Conservation (phyloP, 2,113 vertebrate species). For the Piaya cayana region DNA sequence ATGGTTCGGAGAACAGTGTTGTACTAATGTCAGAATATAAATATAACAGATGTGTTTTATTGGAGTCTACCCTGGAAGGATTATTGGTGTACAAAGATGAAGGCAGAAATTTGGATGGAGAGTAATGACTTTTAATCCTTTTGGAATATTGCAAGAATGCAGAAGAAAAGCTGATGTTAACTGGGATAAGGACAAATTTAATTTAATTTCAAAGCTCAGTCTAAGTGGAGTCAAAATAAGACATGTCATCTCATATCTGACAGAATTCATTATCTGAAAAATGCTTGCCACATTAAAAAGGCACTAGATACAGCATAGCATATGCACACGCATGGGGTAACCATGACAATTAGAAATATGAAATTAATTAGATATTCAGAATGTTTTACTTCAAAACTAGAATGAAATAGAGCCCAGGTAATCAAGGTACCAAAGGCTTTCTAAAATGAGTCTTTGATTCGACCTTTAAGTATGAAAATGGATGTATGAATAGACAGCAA, state of each 20-base stretch:
- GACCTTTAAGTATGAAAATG: not conserved
- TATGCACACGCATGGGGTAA: not conserved
- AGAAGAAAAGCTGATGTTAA: slow-evolving; percentile 1
- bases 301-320: not conserved
- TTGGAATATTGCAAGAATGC: not conserved
- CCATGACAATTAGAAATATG: not conserved
- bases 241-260: not conserved
- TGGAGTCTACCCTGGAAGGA: not conserved
- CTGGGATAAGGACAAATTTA: not conserved
- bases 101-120: slow-evolving; percentile 6
- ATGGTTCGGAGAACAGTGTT: not conserved
- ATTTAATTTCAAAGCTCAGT: not conserved
- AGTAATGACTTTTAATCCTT: not conserved
- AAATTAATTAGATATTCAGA: not conserved
- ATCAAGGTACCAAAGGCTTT: not conserved
- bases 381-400: not conserved
- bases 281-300: not conserved
- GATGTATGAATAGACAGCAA: not conserved
- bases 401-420: not conserved
- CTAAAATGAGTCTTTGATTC: not conserved
- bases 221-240: not conserved
- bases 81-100: not conserved
- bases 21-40: not conserved
- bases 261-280: slow-evolving; percentile 29
- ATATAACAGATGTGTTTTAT: slow-evolving; percentile 13